Conservation (phyloP, 2,888 invertebrate genomes). For the Tipula lateralis region DNA sequence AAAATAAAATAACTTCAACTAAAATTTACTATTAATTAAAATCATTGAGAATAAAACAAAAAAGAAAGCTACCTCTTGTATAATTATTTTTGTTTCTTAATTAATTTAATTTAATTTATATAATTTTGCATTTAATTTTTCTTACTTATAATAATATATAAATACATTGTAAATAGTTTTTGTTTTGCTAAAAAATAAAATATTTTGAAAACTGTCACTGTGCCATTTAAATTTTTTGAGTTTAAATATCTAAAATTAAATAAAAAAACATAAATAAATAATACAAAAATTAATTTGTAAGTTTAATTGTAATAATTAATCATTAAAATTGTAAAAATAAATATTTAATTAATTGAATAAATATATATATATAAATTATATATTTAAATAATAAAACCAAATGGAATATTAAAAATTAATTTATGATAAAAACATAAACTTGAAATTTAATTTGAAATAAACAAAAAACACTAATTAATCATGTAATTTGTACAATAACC, state of each 20-base stretch:
- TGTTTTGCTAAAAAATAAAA: neutral
- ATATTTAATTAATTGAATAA: conserved; percentile 2
- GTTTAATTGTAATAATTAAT: conserved; percentile 24
- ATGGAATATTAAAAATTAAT: neutral
- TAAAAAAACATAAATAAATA: neutral
- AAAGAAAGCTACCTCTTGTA: conserved; percentile 12
- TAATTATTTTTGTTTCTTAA: neutral
- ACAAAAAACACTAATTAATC: neutral
- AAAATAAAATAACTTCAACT: neutral
- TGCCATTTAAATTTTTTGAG: conserved; percentile 14
- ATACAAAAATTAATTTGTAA: neutral
- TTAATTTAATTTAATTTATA: neutral
- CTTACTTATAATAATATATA: neutral
- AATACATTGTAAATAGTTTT: neutral
- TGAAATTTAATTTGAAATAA: conserved; percentile 27
- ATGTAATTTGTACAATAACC: conserved; percentile 28
- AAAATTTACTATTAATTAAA: neutral
- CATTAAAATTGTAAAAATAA: neutral
- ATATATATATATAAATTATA: neutral
- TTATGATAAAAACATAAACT: neutral
- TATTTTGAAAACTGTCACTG: neutral
- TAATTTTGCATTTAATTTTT: neutral
- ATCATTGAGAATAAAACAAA: neutral
- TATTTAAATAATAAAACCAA: conserved; percentile 9
- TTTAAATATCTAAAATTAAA: neutral